Conservation (phyloP, 2,797 vertebrate species). For the Crotalus adamanteus region DNA sequence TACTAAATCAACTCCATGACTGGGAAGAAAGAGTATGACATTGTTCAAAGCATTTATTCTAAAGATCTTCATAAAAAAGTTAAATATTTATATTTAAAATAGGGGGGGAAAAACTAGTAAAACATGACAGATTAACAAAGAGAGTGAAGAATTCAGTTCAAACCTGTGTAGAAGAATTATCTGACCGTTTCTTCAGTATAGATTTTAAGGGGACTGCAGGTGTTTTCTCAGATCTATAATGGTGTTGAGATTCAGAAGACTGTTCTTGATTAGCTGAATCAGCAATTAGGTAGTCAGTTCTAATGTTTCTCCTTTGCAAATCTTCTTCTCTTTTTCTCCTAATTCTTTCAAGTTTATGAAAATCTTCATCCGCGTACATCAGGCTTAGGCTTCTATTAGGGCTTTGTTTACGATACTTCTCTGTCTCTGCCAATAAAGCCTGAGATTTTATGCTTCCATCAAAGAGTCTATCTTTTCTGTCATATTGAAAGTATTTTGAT, state of each 20-base stretch:
- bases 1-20: not conserved
- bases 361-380: slow-evolving; percentile 72
- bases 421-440: slow-evolving; percentile 65
- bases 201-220: slow-evolving; percentile 87
- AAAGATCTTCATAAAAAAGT: not conserved
- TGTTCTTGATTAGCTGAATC: slow-evolving; percentile 67
- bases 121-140: slow-evolving; percentile 30
- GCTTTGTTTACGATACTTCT: slow-evolving; percentile 71
- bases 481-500: slow-evolving; percentile 67
- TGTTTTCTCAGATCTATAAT: slow-evolving; percentile 73
- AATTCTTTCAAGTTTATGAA: slow-evolving; percentile 81
- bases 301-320: slow-evolving; percentile 66
- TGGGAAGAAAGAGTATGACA: not conserved
- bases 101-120: not conserved
- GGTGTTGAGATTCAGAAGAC: slow-evolving; percentile 64
- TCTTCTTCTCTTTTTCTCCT: slow-evolving; percentile 85
- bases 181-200: slow-evolving; percentile 88
- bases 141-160: slow-evolving; percentile 35
- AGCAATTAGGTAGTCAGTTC: slow-evolving; percentile 62
- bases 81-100: slow-evolving; percentile 23
- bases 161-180: slow-evolving; percentile 74
- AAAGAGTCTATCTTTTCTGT: slow-evolving; percentile 69
- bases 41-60: not conserved
- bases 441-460: slow-evolving; percentile 64
- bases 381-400: slow-evolving; percentile 69